Base-by-base conservation (phyloP, 1,140 invertebrate species). In the Notospermus geniculatus region DNA sequence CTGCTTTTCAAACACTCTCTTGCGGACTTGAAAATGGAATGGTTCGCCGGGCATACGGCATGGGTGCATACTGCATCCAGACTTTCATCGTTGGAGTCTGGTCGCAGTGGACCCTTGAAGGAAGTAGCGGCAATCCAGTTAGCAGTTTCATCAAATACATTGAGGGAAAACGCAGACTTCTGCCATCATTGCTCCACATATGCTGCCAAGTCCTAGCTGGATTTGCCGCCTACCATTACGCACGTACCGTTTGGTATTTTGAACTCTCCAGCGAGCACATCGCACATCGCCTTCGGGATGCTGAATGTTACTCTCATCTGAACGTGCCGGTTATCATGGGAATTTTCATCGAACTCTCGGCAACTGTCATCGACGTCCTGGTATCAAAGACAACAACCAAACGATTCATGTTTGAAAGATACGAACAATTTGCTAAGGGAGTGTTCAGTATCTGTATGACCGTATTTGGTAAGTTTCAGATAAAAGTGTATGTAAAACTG, bases 281-380 rank as follows among this genome's bases (percentile, higher is more conserved):
- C 2, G 32, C 32, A 9, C 36, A 27, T n/a, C 28, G 19, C 32
- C 32, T 28, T 4, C 28, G 36, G 25, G 25, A 29, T 28, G 13
- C 41, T 7, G 27, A 27, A 2, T 60, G 58, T 25, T 15, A 45
- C 17, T 46, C 58, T 13, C 22, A 60, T 25, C 58, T 60, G 46
- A 60, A 53, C 0, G 58, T 60, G 25, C 58, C 41, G 19, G 36
- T 53, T 22, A 45, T 60, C n/a, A 28, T 45, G 5, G 58, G 58
- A n/a, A 22, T 60, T 28, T 32, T 43, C 7, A 60, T 60, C 4
- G 58, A 60, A 50, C 45, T 53, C 2, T 1, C 29, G 17, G 58
- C 36, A 15, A 60, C 58, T 15, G 28, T 60, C 9, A 30, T 50
- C 45, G 41, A 25, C 22, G 29, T 25, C 15, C 30, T 57, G 32